Conservation (phyloP, 1,140 invertebrate species). For the Patella vulgata region DNA sequence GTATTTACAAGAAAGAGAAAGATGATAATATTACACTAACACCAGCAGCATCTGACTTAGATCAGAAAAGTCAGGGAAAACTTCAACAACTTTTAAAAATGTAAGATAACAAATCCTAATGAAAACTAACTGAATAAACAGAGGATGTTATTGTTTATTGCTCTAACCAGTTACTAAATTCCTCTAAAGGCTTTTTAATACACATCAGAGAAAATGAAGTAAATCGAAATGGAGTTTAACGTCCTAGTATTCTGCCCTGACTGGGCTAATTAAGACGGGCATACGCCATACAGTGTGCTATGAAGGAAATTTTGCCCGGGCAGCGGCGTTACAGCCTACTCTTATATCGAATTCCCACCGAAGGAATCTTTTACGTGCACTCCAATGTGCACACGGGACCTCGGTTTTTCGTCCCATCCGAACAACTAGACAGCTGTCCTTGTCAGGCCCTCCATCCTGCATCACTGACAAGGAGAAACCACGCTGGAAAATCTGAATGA, state of each 20-base stretch:
- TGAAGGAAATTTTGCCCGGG: too few relatives aligned
- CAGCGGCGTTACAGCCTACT: too few relatives aligned
- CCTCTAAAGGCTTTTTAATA: background rate
- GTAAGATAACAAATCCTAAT: slow-evolving; percentile 67
- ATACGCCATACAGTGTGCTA: too few relatives aligned
- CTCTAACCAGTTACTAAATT: background rate
- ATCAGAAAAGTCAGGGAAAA: slow-evolving; percentile 68
- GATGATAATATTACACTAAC: slow-evolving; percentile 66
- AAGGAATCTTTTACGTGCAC: too few relatives aligned
- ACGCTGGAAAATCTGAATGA: too few relatives aligned
- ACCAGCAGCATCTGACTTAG: slow-evolving; percentile 68
- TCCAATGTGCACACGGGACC: too few relatives aligned
- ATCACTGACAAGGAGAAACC: too few relatives aligned
- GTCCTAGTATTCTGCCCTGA: background rate
- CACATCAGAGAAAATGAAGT: background rate
- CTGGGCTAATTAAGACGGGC: background rate
- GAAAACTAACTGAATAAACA: slow-evolving; percentile 5
- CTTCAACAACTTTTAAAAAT: slow-evolving; percentile 68
- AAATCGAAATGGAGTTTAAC: background rate
- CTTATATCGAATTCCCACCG: too few relatives aligned
- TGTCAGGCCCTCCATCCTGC: too few relatives aligned
- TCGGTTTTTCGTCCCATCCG: too few relatives aligned
- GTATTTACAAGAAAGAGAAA: slow-evolving; percentile 68
- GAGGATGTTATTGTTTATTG: background rate
- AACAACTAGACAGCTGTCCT: too few relatives aligned